A percentile compares a stretch with the other conserved stretches of the same genome.
Conservation (phyloP, 2,888 invertebrate genomes). For the Yponomeuta plumbellus region DNA sequence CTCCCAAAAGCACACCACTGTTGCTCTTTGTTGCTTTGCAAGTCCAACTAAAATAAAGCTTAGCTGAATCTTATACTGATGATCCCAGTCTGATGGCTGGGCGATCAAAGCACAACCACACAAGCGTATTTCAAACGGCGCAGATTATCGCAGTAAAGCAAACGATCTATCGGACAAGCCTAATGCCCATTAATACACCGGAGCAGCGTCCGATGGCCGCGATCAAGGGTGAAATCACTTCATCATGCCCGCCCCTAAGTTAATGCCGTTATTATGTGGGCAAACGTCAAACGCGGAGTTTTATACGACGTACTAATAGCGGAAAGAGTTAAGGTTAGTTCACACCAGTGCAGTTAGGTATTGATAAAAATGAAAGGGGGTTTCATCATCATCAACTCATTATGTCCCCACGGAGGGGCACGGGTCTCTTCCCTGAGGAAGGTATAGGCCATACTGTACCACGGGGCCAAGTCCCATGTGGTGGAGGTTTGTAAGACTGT, state of each 20-base stretch:
- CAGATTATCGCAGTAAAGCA: background rate
- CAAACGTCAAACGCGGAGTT: constrained; percentile 32
- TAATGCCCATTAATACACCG: constrained; percentile 44
- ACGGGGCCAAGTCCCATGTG: too few relatives aligned
- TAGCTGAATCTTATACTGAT: too few relatives aligned
- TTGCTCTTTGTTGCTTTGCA: too few relatives aligned
- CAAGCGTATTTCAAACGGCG: background rate
- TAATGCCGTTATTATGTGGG: constrained; percentile 39
- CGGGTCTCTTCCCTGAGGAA: too few relatives aligned
- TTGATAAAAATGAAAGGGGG: background rate
- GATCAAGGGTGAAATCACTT: constrained; percentile 50
- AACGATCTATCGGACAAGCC: constrained; percentile 17
- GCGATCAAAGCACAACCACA: background rate
- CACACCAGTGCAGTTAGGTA: background rate
- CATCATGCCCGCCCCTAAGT: constrained; percentile 35
- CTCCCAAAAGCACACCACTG: too few relatives aligned
- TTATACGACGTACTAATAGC: constrained; percentile 30
- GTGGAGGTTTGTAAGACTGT: too few relatives aligned
- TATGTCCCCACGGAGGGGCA: too few relatives aligned
- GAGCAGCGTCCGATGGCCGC: constrained; percentile 38
- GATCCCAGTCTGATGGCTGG: background rate
- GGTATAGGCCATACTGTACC: too few relatives aligned
- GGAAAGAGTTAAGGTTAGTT: constrained; percentile 19
- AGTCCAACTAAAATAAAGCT: too few relatives aligned
- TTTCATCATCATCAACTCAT: too few relatives aligned